A percentile compares a stretch with the other conserved stretches of the same genome.
Conservation (phyloP, 2,113 vertebrate genomes). For the Dicrurus megarhynchus region DNA sequence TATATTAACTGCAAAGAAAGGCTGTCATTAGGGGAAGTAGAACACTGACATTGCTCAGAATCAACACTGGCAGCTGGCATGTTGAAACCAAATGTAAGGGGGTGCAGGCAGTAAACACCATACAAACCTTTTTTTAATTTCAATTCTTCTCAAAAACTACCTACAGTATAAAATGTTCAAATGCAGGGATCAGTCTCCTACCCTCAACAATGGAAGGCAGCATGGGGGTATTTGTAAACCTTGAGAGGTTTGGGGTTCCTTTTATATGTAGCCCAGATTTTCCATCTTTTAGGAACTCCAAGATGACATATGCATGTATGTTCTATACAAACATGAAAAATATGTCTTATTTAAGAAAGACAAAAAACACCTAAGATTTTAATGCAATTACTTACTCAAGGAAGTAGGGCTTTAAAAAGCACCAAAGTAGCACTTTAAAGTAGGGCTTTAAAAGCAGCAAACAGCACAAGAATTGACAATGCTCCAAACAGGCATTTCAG, state of each 20-base stretch:
- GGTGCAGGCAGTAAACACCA: neutral
- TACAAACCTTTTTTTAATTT: neutral
- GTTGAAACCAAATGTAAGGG: neutral
- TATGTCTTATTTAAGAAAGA: neutral
- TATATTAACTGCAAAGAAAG: neutral
- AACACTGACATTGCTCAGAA: neutral
- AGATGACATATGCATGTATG: neutral
- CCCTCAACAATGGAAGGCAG: neutral
- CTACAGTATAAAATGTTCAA: neutral
- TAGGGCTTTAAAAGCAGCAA: neutral
- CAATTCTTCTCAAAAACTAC: neutral
- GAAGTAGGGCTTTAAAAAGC: neutral
- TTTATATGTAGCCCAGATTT: neutral
- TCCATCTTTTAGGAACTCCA: neutral
- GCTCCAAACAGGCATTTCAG: neutral
- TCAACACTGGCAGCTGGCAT: neutral
- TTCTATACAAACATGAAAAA: neutral
- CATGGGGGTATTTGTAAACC: neutral
- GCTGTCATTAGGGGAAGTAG: conserved; percentile 3
- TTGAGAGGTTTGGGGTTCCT: neutral
- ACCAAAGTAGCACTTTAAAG: neutral
- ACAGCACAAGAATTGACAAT: neutral
- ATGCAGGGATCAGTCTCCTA: neutral
- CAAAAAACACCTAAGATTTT: neutral
- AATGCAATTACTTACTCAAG: neutral